Base-by-base conservation (phyloP, 92 coral and sea anemone species). In the Chrysogorgia sp. region DNA sequence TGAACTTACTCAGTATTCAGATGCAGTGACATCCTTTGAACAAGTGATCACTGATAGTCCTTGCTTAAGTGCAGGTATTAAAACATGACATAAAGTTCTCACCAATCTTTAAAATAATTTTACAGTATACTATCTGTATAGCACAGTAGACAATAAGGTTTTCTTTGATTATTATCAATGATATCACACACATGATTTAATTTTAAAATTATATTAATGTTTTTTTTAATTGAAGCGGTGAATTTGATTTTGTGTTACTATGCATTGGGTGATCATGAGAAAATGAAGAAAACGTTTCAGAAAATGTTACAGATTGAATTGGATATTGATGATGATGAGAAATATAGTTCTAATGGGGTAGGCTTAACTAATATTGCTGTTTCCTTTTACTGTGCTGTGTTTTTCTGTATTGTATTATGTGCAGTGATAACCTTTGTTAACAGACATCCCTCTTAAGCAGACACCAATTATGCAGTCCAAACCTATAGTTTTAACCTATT, bases 201-300 rank as follows among this genome's bases (percentile, higher is more conserved):
- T 37, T 4, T 37, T 4, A 37, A 37, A 7, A 47, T 47, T 6
- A 6, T 6, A 7, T 47, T 12, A 6, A 47, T 6, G 1, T 15
- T 47, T 15, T 47, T 47, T 7, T 47, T 47, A 15, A n/a, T 47
- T 13, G 63, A 12, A 91, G 97, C 92, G 0, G 81, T 91, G 80
- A 96, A 96, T 81, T 82, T 91, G 41, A 84, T 96, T n/a, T 71
- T 96, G 86, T 91, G 99, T 69, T 87, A 96, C 84, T 96, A 87
- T 86, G 99, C 97, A 20, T 81, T 96, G 80, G 90, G 90, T 25
- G 99, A 96, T 79, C 87, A 88, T 26, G 99, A 96, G 55, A 96
- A 96, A 84, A 96, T 96, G 99, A 96, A 96, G 82, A 96, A 96
- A 81, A 88, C 97, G 25, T 96, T 96, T 90, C 99, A 96, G 81